phyloP scores from a whole-genome alignment of 30 jellyfish, hydroid and myxozoan genomes.

The Phacellophora camtschatica region DNA sequence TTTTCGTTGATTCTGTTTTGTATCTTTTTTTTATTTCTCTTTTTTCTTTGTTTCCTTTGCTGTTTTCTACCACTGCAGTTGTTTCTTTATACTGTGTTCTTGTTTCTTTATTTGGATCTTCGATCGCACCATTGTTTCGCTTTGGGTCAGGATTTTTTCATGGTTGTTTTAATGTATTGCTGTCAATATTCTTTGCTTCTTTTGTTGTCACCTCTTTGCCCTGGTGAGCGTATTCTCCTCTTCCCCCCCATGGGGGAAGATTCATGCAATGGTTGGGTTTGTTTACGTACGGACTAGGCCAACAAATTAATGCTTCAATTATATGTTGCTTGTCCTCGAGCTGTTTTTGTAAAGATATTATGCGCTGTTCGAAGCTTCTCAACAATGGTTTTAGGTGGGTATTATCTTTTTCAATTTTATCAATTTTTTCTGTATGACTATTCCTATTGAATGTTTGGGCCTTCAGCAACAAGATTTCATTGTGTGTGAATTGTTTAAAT shows the following conservation, averaged over 20 bases:
- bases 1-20: neutral
- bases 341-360: neutral
- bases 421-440: slow-evolving; percentile 2
- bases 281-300: neutral
- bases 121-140: neutral
- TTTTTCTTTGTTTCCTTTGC: neutral
- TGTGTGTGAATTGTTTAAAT: slow-evolving; percentile 12
- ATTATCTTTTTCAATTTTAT: neutral
- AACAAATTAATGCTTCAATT: neutral
- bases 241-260: neutral
- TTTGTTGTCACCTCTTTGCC: neutral
- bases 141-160: neutral
- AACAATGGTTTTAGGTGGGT: neutral
- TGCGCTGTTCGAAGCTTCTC: slow-evolving; percentile 11
- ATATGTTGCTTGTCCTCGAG: neutral
- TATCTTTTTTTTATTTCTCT: no score
- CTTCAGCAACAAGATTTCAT: slow-evolving; percentile 15
- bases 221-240: neutral
- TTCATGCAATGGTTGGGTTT: no score
- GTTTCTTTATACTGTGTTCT: neutral
- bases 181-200: neutral
- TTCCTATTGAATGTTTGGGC: slow-evolving; percentile 19
- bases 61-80: neutral
- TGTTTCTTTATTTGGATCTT: neutral
- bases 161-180: neutral